Conservation (phyloP, 2,888 invertebrate genomes). For the Chelonus formosanus region DNA sequence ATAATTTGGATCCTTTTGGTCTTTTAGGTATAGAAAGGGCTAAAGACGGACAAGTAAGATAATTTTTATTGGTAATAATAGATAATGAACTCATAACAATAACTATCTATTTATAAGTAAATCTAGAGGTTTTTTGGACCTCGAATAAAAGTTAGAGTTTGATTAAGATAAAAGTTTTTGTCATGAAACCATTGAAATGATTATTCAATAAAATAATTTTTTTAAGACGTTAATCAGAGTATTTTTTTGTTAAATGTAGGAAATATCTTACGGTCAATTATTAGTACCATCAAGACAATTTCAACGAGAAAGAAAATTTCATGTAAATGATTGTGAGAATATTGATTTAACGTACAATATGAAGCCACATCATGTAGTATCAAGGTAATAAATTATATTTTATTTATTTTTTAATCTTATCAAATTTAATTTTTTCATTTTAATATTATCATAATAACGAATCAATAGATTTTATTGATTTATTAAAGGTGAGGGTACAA, state of each 20-base stretch:
- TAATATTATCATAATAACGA: too few species aligned
- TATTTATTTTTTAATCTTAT: background rate
- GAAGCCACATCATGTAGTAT: conserved; percentile 68
- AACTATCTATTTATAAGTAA: too few species aligned
- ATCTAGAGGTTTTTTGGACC: too few species aligned
- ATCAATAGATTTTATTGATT: too few species aligned
- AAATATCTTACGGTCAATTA: conserved; percentile 88
- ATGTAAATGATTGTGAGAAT: conserved; percentile 56
- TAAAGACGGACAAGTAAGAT: conserved; percentile 79
- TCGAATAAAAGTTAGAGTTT: too few species aligned
- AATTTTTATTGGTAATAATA: too few species aligned
- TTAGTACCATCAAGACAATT: conserved; percentile 78
- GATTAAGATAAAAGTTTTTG: too few species aligned
- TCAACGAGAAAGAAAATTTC: conserved; percentile 64
- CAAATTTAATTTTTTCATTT: background rate
- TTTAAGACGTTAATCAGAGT: too few species aligned
- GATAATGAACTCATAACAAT: too few species aligned
- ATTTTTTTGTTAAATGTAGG: conserved; percentile 66
- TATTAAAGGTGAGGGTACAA: too few species aligned
- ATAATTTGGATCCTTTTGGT: conserved; percentile 85
- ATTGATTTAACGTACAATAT: conserved; percentile 62
- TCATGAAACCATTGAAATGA: too few species aligned
- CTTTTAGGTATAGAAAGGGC: conserved; percentile 82
- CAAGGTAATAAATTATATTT: conserved; percentile 64
- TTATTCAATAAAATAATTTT: too few species aligned